Base-by-base conservation (phyloP, 2,888 invertebrate species). In the Melinopterus prodromus region DNA sequence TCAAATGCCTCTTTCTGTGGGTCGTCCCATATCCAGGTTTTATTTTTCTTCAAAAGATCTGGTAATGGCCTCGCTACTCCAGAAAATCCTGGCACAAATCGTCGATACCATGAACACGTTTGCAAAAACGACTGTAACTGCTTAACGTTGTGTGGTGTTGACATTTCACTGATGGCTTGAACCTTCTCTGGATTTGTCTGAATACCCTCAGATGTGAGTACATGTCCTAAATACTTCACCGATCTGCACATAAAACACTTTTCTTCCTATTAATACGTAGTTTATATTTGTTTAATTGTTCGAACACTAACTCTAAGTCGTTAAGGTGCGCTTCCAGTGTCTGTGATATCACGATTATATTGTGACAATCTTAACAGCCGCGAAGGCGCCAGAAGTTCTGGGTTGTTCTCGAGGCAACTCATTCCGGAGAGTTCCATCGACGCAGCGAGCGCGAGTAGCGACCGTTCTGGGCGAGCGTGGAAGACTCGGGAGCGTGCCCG, bases 321-420 rank as follows among this genome's bases (percentile, higher is more conserved):
- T 76, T n/a, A 12, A 85, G 6, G 79, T 86, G 85, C 70, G 83
- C 72, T 3, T 85, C 82, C 71, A 84, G 84, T 4, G 79, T 76
- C 9, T 74, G 6, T 15, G 83, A 84, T 15, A 84, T 7, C 1
- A 86, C 26, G n/a, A 86, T 85, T 0, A 86, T 15, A n/a, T n/a
- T n/a, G n/a, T n/a, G n/a, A n/a, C n/a, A n/a, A n/a, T n/a, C n/a
- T n/a, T n/a, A n/a, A n/a, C n/a, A n/a, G n/a, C n/a, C n/a, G n/a
- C n/a, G n/a, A n/a, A n/a, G n/a, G n/a, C n/a, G n/a, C n/a, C n/a
- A n/a, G n/a, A n/a, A n/a, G n/a, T n/a, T n/a, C n/a, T n/a, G n/a
- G n/a, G n/a, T n/a, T n/a, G n/a, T n/a, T n/a, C n/a, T n/a, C n/a
- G n/a, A n/a, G n/a, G n/a, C n/a, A n/a, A n/a, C n/a, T n/a, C n/a